These are phyloP conservation scores for Engystomops pustulosus DNA, from an alignment of 2,113 vertebrate species.

Conservation along the genomic window DNA sequence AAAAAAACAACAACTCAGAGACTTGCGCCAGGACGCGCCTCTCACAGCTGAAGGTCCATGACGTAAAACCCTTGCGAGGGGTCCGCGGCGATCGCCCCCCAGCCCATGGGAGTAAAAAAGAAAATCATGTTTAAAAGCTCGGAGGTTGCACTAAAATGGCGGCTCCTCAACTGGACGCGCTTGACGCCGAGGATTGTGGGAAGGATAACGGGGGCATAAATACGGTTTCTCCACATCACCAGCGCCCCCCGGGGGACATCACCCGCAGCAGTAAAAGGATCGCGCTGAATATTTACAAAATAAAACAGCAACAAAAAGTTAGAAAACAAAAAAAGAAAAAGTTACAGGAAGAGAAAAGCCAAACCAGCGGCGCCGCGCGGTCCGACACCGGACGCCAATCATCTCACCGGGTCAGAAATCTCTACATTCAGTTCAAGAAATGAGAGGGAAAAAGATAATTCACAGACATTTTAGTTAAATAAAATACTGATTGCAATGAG, in stretches of 20 bases:
- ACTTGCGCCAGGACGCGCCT: no score
- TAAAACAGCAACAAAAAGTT: slow-evolving; percentile 40
- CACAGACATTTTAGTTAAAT: slow-evolving; percentile 66
- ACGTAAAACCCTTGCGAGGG: no score
- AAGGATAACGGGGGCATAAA: neutral
- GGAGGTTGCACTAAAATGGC: neutral
- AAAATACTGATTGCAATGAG: slow-evolving; percentile 86
- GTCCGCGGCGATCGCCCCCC: no score
- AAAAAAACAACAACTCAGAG: neutral
- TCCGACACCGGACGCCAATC: neutral
- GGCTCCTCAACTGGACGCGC: neutral
- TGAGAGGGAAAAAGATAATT: slow-evolving; percentile 1
- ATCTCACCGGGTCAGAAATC: neutral
- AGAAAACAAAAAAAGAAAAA: neutral
- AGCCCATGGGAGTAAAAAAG: no score
- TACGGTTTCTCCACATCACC: neutral
- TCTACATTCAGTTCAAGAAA: slow-evolving; percentile 79
- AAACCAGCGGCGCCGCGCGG: slow-evolving; percentile 9
- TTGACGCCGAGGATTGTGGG: neutral
- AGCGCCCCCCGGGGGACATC: neutral
- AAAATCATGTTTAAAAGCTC: neutral
- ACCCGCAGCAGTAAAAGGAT: slow-evolving; percentile 13
- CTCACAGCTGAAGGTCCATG: neutral
- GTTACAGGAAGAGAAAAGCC: neutral
- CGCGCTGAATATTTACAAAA: slow-evolving; percentile 50